Percentiles rank a stretch among this genome's conserved stretches.
phyloP scores from a whole-genome alignment of 1,140 invertebrate genomes.

The Bacillus rossius region DNA sequence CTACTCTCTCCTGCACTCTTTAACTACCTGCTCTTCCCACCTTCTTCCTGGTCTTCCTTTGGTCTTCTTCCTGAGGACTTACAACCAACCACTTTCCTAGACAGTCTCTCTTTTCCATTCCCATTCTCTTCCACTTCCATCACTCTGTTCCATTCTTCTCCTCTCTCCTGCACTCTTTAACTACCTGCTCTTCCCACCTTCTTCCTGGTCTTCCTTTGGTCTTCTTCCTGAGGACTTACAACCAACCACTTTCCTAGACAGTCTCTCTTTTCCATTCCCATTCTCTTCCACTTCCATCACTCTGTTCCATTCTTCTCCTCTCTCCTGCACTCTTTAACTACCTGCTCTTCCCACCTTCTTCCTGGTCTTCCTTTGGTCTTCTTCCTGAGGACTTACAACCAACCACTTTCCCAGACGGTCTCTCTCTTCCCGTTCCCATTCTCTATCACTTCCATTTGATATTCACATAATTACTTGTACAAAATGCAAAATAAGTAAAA shows the following conservation, averaged over 20 bases:
- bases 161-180: background rate
- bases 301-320: background rate
- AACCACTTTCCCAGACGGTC: background rate
- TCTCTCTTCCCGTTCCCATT: background rate
- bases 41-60: background rate
- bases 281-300: background rate
- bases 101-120: too few relatives aligned
- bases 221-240: background rate
- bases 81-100: background rate
- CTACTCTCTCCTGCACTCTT: too few relatives aligned
- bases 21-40: background rate
- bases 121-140: background rate
- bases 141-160: background rate
- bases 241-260: background rate
- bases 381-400: too few relatives aligned
- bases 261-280: too few relatives aligned
- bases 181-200: background rate
- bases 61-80: background rate
- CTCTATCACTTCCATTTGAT: too few relatives aligned
- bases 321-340: background rate
- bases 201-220: background rate
- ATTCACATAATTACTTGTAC: too few relatives aligned
- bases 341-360: background rate
- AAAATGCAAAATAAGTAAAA: too few relatives aligned
- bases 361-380: too few relatives aligned